A percentile compares a stretch with the other conserved stretches of the same genome.
Evolutionary conservation across 2,797 vertebrate species (phyloP).

Genomic region (Acanthurus tractus): DNA sequence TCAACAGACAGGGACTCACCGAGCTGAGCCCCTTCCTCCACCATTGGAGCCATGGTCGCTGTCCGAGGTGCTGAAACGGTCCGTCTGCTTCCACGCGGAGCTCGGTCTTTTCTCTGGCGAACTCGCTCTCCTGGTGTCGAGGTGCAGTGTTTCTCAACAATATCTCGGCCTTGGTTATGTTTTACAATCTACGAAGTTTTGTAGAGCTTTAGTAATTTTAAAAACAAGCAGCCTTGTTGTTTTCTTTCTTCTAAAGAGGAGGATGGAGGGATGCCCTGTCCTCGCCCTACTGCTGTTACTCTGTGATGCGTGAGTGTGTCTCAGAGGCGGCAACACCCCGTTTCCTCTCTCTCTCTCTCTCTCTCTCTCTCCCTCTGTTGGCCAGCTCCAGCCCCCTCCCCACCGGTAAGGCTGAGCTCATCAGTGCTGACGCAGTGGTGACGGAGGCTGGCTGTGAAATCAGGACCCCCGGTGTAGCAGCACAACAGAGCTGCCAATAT

Average conservation of each 20-base stretch:
- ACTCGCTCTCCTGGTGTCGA: neutral
- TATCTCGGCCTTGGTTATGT: slow-evolving; percentile 33
- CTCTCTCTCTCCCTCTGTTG: slow-evolving; percentile 23
- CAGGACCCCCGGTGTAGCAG: slow-evolving; percentile 83
- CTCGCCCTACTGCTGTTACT: slow-evolving; percentile 59
- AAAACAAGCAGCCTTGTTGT: neutral
- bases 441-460: slow-evolving; percentile 91
- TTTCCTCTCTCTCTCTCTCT: slow-evolving; percentile 62
- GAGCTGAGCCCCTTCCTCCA: slow-evolving; percentile 87
- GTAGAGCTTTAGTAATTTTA: slow-evolving; percentile 47
- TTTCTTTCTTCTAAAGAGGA: slow-evolving; percentile 21
- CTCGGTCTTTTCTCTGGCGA: slow-evolving; percentile 3
- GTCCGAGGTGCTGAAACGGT: slow-evolving; percentile 88
- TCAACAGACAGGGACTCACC: slow-evolving; percentile 84
- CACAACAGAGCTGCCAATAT: slow-evolving; percentile 83
- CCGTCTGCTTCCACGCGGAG: slow-evolving; percentile 15
- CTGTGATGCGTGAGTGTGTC: slow-evolving; percentile 74
- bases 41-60: slow-evolving; percentile 92
- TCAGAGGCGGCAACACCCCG: slow-evolving; percentile 77
- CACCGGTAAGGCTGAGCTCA: slow-evolving; percentile 82
- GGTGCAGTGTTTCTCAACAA: slow-evolving; percentile 9
- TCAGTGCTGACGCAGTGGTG: slow-evolving; percentile 95
- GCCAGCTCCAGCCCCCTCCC: slow-evolving; percentile 3
- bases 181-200: slow-evolving; percentile 45
- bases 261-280: slow-evolving; percentile 48